Percentiles rank a stretch among this genome's conserved stretches.
These are phyloP conservation scores for Prunella strophiata DNA, from an alignment of 2,797 vertebrate species.

Conservation along the genomic window DNA sequence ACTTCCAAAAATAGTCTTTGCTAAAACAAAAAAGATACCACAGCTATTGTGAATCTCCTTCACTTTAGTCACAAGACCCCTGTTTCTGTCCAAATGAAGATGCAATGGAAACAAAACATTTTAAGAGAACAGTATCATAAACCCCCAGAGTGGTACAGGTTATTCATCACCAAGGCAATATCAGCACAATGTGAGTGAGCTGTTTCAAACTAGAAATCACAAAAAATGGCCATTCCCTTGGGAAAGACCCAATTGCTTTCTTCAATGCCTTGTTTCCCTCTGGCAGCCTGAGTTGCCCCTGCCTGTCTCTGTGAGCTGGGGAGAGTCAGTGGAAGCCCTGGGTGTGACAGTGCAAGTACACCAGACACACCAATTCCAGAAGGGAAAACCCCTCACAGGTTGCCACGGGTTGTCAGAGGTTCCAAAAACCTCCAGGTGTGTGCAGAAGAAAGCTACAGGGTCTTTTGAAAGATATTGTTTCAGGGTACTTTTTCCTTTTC, in stretches of 20 bases:
- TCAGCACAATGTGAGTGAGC: background rate
- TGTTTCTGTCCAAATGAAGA: background rate
- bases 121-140: background rate
- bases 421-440: accelerated
- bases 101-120: background rate
- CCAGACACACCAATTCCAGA: background rate
- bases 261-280: background rate
- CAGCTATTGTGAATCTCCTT: background rate
- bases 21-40: background rate
- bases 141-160: background rate
- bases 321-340: accelerated
- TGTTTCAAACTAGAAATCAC: background rate
- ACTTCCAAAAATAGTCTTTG: background rate
- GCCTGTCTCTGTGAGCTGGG: background rate
- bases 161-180: background rate
- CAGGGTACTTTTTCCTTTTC: background rate
- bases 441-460: background rate
- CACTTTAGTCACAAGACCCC: background rate
- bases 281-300: background rate
- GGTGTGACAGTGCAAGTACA: accelerated
- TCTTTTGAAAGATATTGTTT: background rate
- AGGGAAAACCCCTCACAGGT: accelerated
- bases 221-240: background rate
- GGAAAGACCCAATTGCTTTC: background rate
- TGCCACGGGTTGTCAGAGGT: background rate